Evolutionary conservation across 1,140 invertebrate species (phyloP), one percentile per base, ranked within the genome.

Genomic region (Caenorhabditis brenneri): DNA sequence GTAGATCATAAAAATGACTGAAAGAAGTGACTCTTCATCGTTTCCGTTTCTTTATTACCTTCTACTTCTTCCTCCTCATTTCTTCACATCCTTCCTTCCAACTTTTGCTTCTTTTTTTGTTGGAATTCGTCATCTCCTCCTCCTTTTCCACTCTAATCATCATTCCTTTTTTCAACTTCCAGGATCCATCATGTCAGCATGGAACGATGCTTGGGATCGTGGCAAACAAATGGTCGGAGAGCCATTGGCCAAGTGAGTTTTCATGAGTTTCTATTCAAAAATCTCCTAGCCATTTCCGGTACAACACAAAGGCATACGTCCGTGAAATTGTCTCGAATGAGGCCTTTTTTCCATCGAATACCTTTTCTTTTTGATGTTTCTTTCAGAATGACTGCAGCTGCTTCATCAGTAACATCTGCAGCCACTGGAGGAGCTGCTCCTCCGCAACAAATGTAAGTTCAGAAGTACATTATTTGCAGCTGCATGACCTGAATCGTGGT

Each of bases 121-220:
- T 22, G 7, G 9, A 12, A n/a, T n/a, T n/a, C n/a, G n/a, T n/a
- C n/a, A n/a, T 58, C 53, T 51, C 49, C 49, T 22, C 58, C n/a
- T n/a, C 58, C 15, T 22, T 65, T 29, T 9, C 9, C 7, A 31
- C 24, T 27, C 27, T 27, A 15, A 36, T 36, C 31, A 36, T 65
- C 31, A 65, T 65, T 6, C 10, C 60, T n/a, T 36, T 58, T 58
- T 58, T 29, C 53, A 58, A 27, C n/a, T n/a, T n/a, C n/a, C n/a
- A n/a, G n/a, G n/a, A n/a, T n/a, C 10, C 10, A 36, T 19, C n/a
- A 65, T 65, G 58, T 74, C 65, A 29, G 42, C 65, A 74, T 74
- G 65, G 65, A 74, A 74, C 65, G 65, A 74, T n/a, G 65, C 65
- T 74, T 74, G 65, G 65, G 65, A 74, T 74, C 65, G 65, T 39